Conservation (phyloP, 2,888 invertebrate genomes). For the Ptilodon capucinus region DNA sequence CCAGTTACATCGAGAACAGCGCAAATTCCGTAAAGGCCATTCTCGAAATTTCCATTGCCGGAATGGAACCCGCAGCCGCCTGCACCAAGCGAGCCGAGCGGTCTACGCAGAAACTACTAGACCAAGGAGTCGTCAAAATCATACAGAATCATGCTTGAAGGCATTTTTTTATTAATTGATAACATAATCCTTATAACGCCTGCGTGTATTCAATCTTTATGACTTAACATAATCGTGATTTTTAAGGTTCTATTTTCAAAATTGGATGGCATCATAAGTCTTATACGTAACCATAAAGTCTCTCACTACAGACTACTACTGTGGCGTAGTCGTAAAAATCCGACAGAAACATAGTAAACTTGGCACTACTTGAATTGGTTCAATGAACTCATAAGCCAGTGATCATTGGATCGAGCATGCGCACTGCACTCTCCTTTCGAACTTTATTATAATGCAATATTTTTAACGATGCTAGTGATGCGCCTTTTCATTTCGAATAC, state of each 20-base stretch:
- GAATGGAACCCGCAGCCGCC: too few relatives aligned
- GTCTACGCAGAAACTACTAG: too few relatives aligned
- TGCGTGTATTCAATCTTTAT: too few relatives aligned
- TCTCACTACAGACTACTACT: not conserved
- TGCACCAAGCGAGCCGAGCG: too few relatives aligned
- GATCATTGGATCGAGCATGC: conserved; percentile 32
- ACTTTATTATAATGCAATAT: not conserved
- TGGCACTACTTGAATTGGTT: conserved; percentile 35
- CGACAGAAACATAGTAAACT: conserved; percentile 34
- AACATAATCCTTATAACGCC: too few relatives aligned
- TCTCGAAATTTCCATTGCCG: too few relatives aligned
- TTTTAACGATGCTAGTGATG: not conserved
- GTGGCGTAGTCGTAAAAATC: conserved; percentile 17
- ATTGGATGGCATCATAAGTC: not conserved
- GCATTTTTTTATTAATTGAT: too few relatives aligned
- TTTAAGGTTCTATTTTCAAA: not conserved
- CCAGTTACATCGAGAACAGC: too few relatives aligned
- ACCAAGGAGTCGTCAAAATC: too few relatives aligned
- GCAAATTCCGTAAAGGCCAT: too few relatives aligned
- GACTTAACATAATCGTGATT: not conserved
- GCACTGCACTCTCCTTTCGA: conserved; percentile 12
- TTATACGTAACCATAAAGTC: not conserved
- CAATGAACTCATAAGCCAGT: conserved; percentile 29
- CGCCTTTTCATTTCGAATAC: not conserved
- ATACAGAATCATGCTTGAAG: too few relatives aligned